Percentiles rank a stretch among this genome's conserved stretches.
These are phyloP conservation scores for Hermatobates lingyangjiaoensis DNA, from an alignment of 1,140 invertebrate genomes.

Conservation along the genomic window DNA sequence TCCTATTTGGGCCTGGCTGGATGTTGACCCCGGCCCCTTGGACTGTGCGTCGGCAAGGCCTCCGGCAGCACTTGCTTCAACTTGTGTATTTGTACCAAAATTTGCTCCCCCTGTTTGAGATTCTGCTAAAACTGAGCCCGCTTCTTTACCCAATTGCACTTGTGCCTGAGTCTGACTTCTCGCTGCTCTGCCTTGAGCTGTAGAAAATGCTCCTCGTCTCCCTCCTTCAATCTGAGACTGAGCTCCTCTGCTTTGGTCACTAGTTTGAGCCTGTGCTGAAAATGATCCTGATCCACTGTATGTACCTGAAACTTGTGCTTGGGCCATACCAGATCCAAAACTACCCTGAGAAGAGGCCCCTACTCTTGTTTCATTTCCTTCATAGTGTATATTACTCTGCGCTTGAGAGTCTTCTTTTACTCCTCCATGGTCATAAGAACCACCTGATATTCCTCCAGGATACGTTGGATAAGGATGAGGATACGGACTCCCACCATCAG, in stretches of 20 bases:
- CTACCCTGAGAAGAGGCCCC: slow-evolving; percentile 52
- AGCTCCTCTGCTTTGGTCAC: slow-evolving; percentile 48
- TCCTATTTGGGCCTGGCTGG: slow-evolving; percentile 67
- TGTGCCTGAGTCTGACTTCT: slow-evolving; percentile 55
- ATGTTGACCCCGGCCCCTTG: slow-evolving; percentile 58
- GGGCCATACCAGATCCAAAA: slow-evolving; percentile 45
- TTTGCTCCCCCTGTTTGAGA: slow-evolving; percentile 50
- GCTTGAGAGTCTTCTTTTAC: slow-evolving; percentile 43
- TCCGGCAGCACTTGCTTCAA: slow-evolving; percentile 54
- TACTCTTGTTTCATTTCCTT: slow-evolving; percentile 46
- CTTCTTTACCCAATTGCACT: slow-evolving; percentile 47
- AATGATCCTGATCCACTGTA: slow-evolving; percentile 56
- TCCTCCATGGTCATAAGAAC: slow-evolving; percentile 6
- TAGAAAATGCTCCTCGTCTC: slow-evolving; percentile 48
- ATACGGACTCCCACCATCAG: slow-evolving; percentile 5
- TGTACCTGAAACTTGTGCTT: slow-evolving; percentile 57
- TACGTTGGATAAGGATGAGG: slow-evolving; percentile 5
- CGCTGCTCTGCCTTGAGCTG: slow-evolving; percentile 49
- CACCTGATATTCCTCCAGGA: slow-evolving; percentile 8
- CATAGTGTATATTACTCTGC: slow-evolving; percentile 44
- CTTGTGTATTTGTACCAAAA: slow-evolving; percentile 54
- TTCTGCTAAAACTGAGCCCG: slow-evolving; percentile 45
- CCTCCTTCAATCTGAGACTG: slow-evolving; percentile 51
- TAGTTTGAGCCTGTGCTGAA: slow-evolving; percentile 59
- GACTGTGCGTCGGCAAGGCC: slow-evolving; percentile 68